These are phyloP conservation scores for Lathronympha strigana DNA, from an alignment of 2,888 invertebrate genomes.

Conservation along the genomic window DNA sequence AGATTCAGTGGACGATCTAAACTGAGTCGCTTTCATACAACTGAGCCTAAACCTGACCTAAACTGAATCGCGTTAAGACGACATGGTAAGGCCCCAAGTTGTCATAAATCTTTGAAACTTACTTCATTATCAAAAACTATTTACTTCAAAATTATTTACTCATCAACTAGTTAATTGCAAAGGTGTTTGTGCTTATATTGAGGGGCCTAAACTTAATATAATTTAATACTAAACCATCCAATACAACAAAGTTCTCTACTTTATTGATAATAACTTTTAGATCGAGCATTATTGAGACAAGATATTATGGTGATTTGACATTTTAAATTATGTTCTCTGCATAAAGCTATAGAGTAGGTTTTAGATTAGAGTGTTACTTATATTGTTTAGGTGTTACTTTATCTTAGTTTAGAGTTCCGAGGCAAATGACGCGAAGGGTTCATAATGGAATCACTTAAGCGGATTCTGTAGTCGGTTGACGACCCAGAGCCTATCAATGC, in stretches of 20 bases:
- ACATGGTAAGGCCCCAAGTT: too few species aligned
- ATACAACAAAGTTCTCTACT: not conserved
- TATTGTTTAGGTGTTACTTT: conserved; percentile 26
- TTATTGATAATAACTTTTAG: conserved; percentile 2
- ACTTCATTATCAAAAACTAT: too few species aligned
- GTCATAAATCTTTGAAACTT: too few species aligned
- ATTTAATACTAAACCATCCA: not conserved
- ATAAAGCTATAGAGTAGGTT: not conserved
- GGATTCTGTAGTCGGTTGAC: conserved; percentile 11
- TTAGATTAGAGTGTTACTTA: not conserved
- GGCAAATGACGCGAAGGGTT: conserved; percentile 34
- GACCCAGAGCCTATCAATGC: conserved; percentile 18
- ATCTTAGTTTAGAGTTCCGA: conserved; percentile 22
- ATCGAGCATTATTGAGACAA: not conserved
- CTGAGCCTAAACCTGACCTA: too few species aligned
- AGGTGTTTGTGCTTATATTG: not conserved
- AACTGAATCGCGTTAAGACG: too few species aligned
- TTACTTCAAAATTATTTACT: too few species aligned
- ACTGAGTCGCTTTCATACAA: too few species aligned
- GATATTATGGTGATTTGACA: not conserved
- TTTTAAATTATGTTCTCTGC: not conserved
- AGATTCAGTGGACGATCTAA: too few species aligned
- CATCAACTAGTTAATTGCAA: too few species aligned
- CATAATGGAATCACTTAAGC: conserved; percentile 34
- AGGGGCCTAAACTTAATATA: not conserved